Percentiles rank a stretch among this genome's conserved stretches.
phyloP scores from a whole-genome alignment of 2,888 invertebrate genomes.

The Drosophila anceps region DNA sequence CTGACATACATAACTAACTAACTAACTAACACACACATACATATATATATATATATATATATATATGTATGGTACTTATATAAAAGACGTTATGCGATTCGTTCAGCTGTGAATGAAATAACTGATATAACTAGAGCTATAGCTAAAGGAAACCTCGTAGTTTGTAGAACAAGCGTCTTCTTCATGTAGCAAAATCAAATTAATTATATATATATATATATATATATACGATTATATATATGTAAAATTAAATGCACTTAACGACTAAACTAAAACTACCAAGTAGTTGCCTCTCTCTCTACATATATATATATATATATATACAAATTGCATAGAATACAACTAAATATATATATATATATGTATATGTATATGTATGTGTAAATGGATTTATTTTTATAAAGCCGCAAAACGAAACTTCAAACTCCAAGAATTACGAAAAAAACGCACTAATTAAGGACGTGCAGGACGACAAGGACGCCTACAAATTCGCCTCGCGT shows the following conservation, averaged over 20 bases:
- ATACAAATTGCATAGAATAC: conserved; percentile 67
- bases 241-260: conserved; percentile 63
- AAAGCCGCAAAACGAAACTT: conserved; percentile 59
- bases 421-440: conserved; percentile 35
- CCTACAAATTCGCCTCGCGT: conserved; percentile 51
- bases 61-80: conserved; percentile 43
- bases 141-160: conserved; percentile 74
- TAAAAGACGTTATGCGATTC: conserved; percentile 61
- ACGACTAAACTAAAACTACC: conserved; percentile 72
- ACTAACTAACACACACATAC: background rate
- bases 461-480: conserved; percentile 39
- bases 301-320: conserved; percentile 61
- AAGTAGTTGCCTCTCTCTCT: conserved; percentile 76
- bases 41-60: conserved; percentile 13
- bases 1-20: conserved; percentile 25
- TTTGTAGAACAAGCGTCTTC: conserved; percentile 67
- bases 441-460: conserved; percentile 64
- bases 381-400: conserved; percentile 74
- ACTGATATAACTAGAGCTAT: conserved; percentile 65
- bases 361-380: conserved; percentile 44
- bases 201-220: conserved; percentile 26
- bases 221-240: conserved; percentile 4
- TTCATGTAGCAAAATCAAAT: conserved; percentile 56
- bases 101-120: conserved; percentile 53
- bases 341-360: conserved; percentile 50